Conservation (phyloP, 2,113 vertebrate genomes). For the Mus pahari region DNA sequence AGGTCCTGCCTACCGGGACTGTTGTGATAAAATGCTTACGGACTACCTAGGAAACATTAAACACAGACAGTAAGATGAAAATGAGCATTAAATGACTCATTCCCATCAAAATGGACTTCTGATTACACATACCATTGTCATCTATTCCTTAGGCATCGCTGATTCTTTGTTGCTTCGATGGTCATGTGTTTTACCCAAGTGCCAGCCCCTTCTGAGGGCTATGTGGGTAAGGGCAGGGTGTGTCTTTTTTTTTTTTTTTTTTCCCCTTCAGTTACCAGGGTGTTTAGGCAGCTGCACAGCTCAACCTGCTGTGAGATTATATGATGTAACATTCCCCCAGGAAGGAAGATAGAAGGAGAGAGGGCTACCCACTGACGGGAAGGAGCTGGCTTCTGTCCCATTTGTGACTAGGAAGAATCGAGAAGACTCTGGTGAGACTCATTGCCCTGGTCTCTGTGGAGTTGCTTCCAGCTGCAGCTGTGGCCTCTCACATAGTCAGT, state of each 20-base stretch:
- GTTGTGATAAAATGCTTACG: neutral
- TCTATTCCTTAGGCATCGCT: neutral
- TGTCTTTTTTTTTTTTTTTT: neutral
- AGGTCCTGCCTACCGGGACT: neutral
- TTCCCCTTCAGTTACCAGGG: neutral
- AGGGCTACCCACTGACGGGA: accelerated
- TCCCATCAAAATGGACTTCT: neutral
- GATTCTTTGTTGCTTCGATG: neutral
- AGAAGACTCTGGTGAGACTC: neutral
- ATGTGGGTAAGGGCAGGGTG: neutral
- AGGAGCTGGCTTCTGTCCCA: neutral
- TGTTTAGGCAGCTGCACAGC: neutral
- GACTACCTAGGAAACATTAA: neutral
- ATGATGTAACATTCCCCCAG: neutral
- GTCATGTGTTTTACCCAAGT: neutral
- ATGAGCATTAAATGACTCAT: neutral
- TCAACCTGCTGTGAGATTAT: neutral
- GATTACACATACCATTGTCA: neutral
- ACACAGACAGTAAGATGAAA: neutral
- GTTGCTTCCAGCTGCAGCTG: neutral
- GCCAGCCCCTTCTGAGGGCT: neutral
- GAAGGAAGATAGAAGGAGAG: neutral
- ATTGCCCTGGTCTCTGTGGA: neutral
- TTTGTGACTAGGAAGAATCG: neutral
- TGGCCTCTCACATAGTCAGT: no score